A percentile compares a stretch with the other conserved stretches of the same genome.
Conservation (phyloP, 1,140 invertebrate genomes). For the Hycleus phaleratus region DNA sequence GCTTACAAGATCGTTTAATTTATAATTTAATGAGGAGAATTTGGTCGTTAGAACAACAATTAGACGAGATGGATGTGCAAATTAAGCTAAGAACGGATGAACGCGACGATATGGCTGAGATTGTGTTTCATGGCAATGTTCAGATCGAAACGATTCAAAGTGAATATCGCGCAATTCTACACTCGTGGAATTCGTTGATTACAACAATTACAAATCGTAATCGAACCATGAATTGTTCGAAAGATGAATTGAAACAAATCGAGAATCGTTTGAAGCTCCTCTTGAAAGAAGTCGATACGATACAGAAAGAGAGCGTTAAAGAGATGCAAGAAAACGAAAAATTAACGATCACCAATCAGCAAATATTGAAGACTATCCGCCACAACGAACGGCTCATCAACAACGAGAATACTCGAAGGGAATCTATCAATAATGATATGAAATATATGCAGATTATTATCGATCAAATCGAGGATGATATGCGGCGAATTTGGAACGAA, state of each 20-base stretch:
- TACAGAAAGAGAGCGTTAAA: constrained; percentile 48
- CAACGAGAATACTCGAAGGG: constrained; percentile 22
- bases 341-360: constrained; percentile 51
- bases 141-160: constrained; percentile 62
- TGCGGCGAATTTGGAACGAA: background rate
- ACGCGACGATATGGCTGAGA: constrained; percentile 46
- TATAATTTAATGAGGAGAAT: constrained; percentile 48
- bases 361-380: constrained; percentile 48
- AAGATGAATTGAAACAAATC: constrained; percentile 42
- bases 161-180: constrained; percentile 58
- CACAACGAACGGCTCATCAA: constrained; percentile 22
- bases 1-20: constrained; percentile 47
- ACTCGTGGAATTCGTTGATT: constrained; percentile 65
- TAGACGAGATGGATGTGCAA: constrained; percentile 47
- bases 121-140: constrained; percentile 51
- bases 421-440: constrained; percentile 18
- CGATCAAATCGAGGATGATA: constrained; percentile 12
- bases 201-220: constrained; percentile 59
- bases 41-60: constrained; percentile 47
- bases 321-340: constrained; percentile 60
- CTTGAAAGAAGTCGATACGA: constrained; percentile 42
- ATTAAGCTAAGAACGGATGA: constrained; percentile 47
- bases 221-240: constrained; percentile 53
- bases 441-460: constrained; percentile 19
- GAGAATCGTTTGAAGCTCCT: constrained; percentile 25